phyloP scores from a whole-genome alignment of 2,888 invertebrate genomes.

The Horisme vitalbata region DNA sequence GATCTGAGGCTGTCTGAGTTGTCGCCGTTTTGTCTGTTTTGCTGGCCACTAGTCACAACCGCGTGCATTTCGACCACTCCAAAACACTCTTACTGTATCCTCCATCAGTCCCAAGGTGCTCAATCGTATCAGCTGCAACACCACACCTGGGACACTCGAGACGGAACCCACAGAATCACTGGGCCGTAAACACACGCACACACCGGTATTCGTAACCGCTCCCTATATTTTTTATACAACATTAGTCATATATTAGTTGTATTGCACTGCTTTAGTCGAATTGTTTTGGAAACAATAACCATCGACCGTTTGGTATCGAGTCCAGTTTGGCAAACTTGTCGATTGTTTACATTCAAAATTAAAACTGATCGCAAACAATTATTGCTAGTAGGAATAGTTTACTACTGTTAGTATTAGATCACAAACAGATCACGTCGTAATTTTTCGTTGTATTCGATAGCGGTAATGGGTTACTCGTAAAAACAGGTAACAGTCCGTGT shows the following conservation, averaged over 20 bases:
- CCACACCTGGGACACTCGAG: constrained; percentile 57
- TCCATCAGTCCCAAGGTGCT: constrained; percentile 67
- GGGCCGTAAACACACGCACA: constrained; percentile 73
- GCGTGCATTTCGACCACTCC: constrained; percentile 67
- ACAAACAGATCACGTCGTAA: constrained; percentile 51
- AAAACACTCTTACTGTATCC: constrained; percentile 57
- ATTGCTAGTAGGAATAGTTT: constrained; percentile 30
- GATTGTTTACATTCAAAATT: constrained; percentile 29
- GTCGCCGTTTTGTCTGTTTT: constrained; percentile 75
- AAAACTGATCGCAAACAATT: constrained; percentile 31
- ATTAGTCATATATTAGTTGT: constrained; percentile 62
- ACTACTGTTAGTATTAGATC: constrained; percentile 43
- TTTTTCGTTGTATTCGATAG: constrained; percentile 61
- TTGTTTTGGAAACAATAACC: constrained; percentile 72
- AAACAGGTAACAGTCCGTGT: constrained; percentile 59
- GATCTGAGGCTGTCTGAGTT: constrained; percentile 62
- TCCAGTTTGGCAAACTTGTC: constrained; percentile 32
- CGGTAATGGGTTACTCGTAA: constrained; percentile 47
- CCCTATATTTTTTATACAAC: constrained; percentile 54
- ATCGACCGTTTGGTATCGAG: constrained; percentile 44
- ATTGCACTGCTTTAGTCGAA: constrained; percentile 51
- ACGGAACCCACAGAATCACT: constrained; percentile 33
- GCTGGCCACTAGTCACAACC: constrained; percentile 62
- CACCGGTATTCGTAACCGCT: constrained; percentile 60
- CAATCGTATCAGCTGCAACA: constrained; percentile 47